phyloP scores from a whole-genome alignment of 2,113 vertebrate genomes.

The Glaucomys volans region DNA sequence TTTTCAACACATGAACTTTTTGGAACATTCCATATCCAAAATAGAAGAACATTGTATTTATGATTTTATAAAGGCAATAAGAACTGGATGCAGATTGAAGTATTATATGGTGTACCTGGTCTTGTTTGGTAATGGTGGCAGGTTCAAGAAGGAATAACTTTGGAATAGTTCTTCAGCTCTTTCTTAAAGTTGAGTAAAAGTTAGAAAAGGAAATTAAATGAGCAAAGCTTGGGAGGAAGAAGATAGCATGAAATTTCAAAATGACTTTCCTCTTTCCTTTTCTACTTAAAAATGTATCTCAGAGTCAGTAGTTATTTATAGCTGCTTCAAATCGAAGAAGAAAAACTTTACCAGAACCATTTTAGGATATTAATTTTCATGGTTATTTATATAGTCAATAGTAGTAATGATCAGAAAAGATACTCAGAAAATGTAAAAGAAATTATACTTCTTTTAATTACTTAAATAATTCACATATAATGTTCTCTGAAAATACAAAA shows the following conservation, averaged over 20 bases:
- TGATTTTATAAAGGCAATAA: background rate
- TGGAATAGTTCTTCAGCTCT: background rate
- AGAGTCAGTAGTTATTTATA: background rate
- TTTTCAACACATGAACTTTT: no score
- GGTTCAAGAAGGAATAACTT: background rate
- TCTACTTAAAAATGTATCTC: background rate
- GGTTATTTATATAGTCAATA: background rate
- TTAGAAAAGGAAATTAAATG: background rate
- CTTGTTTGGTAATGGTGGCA: background rate
- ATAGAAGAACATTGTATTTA: background rate
- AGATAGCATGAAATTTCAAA: background rate
- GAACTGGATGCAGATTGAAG: background rate
- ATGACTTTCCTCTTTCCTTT: background rate
- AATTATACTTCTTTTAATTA: background rate
- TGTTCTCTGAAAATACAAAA: conserved; percentile 13
- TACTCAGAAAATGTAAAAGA: background rate
- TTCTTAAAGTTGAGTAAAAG: background rate
- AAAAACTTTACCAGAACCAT: background rate
- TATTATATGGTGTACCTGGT: background rate
- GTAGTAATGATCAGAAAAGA: background rate
- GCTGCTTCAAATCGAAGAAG: background rate
- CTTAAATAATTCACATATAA: background rate
- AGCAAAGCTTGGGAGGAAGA: background rate
- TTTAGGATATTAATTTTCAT: background rate
- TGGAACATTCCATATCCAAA: no score